Evolutionary conservation across 2,113 vertebrate species (phyloP).

Genomic region (Dicerorhinus sumatrensis): DNA sequence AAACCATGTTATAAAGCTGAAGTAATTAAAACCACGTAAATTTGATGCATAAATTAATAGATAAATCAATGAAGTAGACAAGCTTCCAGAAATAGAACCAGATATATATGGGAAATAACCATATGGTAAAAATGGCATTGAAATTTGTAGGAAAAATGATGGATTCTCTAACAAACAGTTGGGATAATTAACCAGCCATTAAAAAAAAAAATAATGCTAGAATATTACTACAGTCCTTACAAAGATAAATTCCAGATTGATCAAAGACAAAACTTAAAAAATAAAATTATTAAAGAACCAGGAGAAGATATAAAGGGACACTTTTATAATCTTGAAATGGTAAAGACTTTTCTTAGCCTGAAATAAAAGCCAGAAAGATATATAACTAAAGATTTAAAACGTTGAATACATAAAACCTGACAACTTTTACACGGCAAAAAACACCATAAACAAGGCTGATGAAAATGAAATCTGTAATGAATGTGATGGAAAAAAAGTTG

Average conservation of each 20-base stretch:
- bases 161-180: background rate
- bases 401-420: background rate
- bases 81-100: background rate
- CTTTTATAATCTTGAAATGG: background rate
- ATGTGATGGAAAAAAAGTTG: background rate
- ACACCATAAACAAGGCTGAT: background rate
- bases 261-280: constrained; percentile 4
- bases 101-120: background rate
- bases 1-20: background rate
- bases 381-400: constrained; percentile 28
- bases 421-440: constrained; percentile 1
- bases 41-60: background rate
- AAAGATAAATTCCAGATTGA: constrained; percentile 21
- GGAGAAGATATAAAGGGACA: background rate
- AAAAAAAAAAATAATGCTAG: background rate
- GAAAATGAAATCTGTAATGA: constrained; percentile 22
- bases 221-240: background rate
- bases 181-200: background rate
- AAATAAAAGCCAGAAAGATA: constrained; percentile 21
- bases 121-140: background rate
- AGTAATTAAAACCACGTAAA: background rate
- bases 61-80: background rate
- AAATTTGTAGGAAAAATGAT: background rate
- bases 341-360: background rate
- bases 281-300: constrained; percentile 23